Evolutionary conservation across 2,888 invertebrate genomes (phyloP).

Genomic region (Drosophila mettleri): DNA sequence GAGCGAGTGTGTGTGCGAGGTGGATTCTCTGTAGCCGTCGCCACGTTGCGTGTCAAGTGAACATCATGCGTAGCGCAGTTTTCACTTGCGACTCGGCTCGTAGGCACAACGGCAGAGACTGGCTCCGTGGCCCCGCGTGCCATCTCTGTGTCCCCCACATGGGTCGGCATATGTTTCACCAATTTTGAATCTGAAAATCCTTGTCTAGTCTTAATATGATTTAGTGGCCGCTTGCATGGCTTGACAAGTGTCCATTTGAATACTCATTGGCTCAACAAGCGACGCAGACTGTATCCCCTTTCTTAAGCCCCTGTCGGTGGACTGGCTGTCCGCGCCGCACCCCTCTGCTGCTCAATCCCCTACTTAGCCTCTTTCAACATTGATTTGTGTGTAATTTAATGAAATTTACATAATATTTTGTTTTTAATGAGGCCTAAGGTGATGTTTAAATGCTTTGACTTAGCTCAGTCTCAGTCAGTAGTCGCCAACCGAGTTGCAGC

Average conservation of each 20-base stretch:
- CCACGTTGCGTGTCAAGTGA: slow-evolving; percentile 82
- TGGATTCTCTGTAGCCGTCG: slow-evolving; percentile 40
- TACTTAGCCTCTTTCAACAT: slow-evolving; percentile 51
- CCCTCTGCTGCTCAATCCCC: neutral
- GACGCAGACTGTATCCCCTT: slow-evolving; percentile 26
- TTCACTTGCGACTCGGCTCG: slow-evolving; percentile 34
- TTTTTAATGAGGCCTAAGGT: slow-evolving; percentile 82
- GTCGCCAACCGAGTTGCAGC: slow-evolving; percentile 29
- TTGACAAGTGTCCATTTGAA: slow-evolving; percentile 84
- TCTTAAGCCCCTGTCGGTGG: neutral
- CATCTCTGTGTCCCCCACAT: neutral
- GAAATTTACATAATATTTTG: slow-evolving; percentile 83
- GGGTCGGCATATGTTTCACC: slow-evolving; percentile 70
- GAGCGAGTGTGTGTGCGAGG: neutral
- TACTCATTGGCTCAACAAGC: slow-evolving; percentile 82
- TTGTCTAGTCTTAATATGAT: slow-evolving; percentile 83
- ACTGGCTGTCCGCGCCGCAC: neutral
- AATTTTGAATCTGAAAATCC: slow-evolving; percentile 79
- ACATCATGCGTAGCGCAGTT: slow-evolving; percentile 82
- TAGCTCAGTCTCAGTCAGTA: slow-evolving; percentile 72
- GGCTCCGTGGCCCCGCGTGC: slow-evolving; percentile 3
- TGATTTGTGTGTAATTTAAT: slow-evolving; percentile 82
- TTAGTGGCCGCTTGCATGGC: slow-evolving; percentile 82
- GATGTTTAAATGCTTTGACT: slow-evolving; percentile 81
- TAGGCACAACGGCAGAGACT: neutral